Percentiles rank a stretch among this genome's conserved stretches.
phyloP scores from a whole-genome alignment of 2,113 vertebrate genomes.

The Lanius ludovicianus region DNA sequence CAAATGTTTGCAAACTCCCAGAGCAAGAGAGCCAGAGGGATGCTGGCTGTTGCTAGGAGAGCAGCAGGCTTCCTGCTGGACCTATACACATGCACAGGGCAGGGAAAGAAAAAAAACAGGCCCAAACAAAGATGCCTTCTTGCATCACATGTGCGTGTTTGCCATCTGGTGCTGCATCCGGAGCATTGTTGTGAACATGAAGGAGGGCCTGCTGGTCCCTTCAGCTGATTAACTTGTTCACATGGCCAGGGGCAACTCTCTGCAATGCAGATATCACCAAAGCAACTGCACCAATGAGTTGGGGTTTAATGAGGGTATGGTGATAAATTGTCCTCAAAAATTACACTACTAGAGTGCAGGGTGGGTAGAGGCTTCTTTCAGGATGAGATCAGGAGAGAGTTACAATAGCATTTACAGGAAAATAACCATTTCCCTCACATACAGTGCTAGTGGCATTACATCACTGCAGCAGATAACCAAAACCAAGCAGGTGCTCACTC shows the following conservation, averaged over 20 bases:
- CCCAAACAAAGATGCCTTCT: conserved; percentile 74
- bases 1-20: conserved; percentile 46
- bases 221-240: neutral
- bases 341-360: neutral
- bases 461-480: neutral
- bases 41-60: conserved; percentile 79
- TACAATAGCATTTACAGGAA: neutral
- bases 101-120: neutral
- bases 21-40: conserved; percentile 13
- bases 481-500: neutral
- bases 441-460: neutral
- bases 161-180: conserved; percentile 46
- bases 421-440: neutral
- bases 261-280: neutral
- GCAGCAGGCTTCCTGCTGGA: conserved; percentile 61
- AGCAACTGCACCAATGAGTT: neutral
- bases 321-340: neutral
- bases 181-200: neutral
- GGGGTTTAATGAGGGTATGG: neutral
- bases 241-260: neutral
- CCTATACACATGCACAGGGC: neutral
- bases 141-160: accelerated
- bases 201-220: neutral
- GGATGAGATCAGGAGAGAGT: neutral
- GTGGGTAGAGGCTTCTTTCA: neutral